phyloP scores from a whole-genome alignment of 2,797 vertebrate genomes.

The Borostomias antarcticus region DNA sequence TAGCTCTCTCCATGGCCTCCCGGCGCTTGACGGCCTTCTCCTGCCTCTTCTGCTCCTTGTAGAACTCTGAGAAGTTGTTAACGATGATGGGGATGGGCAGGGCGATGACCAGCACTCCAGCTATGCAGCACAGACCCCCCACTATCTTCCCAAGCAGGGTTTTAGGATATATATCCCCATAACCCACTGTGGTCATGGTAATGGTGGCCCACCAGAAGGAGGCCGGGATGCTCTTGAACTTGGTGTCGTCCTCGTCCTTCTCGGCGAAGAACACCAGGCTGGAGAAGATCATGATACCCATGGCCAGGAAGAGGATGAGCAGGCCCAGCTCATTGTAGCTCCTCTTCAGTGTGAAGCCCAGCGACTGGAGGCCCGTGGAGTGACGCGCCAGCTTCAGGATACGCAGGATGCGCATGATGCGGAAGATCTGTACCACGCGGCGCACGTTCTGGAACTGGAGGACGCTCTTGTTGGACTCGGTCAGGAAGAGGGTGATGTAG shows the following conservation, averaged over 20 bases:
- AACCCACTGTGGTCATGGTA: slow-evolving; percentile 99
- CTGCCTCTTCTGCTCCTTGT: slow-evolving; percentile 98
- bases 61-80: slow-evolving; percentile 99
- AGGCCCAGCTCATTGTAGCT: slow-evolving; percentile 98
- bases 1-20: slow-evolving; percentile 96
- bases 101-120: slow-evolving; percentile 96
- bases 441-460: slow-evolving; percentile 98
- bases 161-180: slow-evolving; percentile 98
- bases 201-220: slow-evolving; percentile 99
- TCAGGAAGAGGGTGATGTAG: slow-evolving; percentile 98
- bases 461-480: slow-evolving; percentile 98
- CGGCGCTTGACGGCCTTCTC: slow-evolving; percentile 97
- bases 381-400: slow-evolving; percentile 97
- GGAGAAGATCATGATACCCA: slow-evolving; percentile 99
- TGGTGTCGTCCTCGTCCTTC: slow-evolving; percentile 98
- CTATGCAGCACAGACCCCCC: slow-evolving; percentile 96
- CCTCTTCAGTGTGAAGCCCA: slow-evolving; percentile 93
- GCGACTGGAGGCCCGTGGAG: slow-evolving; percentile 95
- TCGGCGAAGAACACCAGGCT: slow-evolving; percentile 99
- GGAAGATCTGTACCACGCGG: slow-evolving; percentile 96
- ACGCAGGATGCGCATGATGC: slow-evolving; percentile 97
- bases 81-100: slow-evolving; percentile 98
- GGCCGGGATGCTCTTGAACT: slow-evolving; percentile 99
- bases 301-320: slow-evolving; percentile 96
- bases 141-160: slow-evolving; percentile 97